phyloP scores from a whole-genome alignment of 2,113 vertebrate genomes.

The Nansenia antarctica region DNA sequence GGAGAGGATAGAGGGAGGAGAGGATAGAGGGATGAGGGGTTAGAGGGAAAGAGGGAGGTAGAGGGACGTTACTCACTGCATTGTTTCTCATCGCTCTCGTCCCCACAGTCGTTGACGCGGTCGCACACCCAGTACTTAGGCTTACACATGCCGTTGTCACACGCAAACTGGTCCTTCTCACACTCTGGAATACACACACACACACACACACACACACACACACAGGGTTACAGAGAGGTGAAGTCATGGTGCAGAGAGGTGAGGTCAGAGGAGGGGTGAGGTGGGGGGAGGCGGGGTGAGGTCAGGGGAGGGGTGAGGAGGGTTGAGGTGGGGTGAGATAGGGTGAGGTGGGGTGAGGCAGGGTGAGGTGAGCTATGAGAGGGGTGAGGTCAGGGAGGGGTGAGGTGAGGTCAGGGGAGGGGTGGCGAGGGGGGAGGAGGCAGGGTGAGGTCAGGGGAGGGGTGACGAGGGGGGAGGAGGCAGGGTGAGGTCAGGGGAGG shows the following conservation, averaged over 20 bases:
- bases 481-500: too few relatives aligned
- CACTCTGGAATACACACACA: constrained; percentile 56
- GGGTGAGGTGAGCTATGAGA: not conserved
- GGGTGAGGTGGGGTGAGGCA: not conserved
- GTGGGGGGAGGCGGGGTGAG: not conserved
- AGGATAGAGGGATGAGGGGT: too few relatives aligned
- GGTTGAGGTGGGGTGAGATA: not conserved
- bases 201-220: not conserved
- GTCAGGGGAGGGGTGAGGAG: not conserved
- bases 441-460: not conserved
- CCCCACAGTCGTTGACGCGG: constrained; percentile 75
- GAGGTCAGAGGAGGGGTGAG: too few relatives aligned
- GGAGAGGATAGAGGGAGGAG: too few relatives aligned
- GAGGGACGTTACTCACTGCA: constrained; percentile 67
- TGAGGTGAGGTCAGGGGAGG: not conserved
- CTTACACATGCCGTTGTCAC: constrained; percentile 74
- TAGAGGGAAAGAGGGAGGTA: too few relatives aligned
- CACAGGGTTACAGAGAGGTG: not conserved
- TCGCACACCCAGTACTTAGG: constrained; percentile 73
- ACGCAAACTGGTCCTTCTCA: constrained; percentile 64
- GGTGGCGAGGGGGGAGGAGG: not conserved
- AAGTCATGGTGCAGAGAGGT: too few relatives aligned
- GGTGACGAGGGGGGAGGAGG: not conserved
- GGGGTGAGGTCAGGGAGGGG: too few relatives aligned
- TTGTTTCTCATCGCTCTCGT: constrained; percentile 71